Base-by-base conservation (phyloP, 2,113 vertebrate genomes). In the Columba janthina region DNA sequence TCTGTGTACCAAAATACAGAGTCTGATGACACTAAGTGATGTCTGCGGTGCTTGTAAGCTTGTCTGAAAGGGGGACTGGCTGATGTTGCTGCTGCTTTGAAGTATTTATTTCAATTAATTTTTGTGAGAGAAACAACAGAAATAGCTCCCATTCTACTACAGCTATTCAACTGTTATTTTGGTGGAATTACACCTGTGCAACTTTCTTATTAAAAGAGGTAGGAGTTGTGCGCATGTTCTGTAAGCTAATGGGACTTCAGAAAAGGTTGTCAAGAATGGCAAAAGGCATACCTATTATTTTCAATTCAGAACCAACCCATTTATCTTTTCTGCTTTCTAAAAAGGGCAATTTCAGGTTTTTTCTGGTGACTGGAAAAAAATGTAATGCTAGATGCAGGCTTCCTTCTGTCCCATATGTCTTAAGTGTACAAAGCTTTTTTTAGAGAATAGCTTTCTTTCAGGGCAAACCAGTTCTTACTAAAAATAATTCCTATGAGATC, bases 401-500 rank as follows among this genome's bases (percentile, higher is more conserved):
- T 95, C 84, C 95, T 86, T 84, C 73, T 93, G 88, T 94, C 69
- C 95, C 89, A 81, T 89, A 90, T 90, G 94, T 94, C 95, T 96
- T 91, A 91, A 93, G 32, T 31, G 54, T 94, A 90, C 71, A 94
- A 94, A 94, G 95, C 90, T 95, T 95, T 97, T 97, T 97, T 92
- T 92, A 96, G 92, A 95, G 94, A 90, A 94, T 89, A 90, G 74
- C 89, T 96, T 96, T 95, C 89, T 96, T 96, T 96, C 86, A 95
- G 93, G 90, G 89, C 96, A 96, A 94, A 96, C 92, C 86, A 78
- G 83, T 78, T 85, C 92, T 94, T 96, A 87, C 96, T 96, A 94
- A 97, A 97, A 97, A 96, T 97, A 97, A 89, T 93, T 88, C 90
- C 82, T 94, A 94, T 88, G 92, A 92, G 86, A 96, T 96, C 92